Evolutionary conservation across 2,113 vertebrate species (phyloP), one percentile per base, ranked within the genome.

Genomic region (Oryzias woworae): DNA sequence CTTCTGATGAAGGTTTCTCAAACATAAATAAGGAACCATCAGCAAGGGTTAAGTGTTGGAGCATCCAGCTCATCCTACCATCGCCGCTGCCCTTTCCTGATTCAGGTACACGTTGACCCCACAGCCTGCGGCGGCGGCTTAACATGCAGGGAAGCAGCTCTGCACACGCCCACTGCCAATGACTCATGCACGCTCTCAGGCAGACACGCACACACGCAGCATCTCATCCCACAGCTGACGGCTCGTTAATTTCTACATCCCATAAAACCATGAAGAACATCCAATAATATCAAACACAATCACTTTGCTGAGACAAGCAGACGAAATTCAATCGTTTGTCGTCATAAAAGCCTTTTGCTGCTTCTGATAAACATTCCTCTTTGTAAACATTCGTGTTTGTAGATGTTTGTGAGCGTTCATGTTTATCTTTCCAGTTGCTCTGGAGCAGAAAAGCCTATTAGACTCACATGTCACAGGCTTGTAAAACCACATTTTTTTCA

Each of bases 241-340:
- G 83, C 84, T 87, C 77, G 62, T 88, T 83, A 77, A 86, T 86
- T 85, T 20, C 82, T 77, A 78, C 83, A 86, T 78, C 79, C 81
- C 65, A 78, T 86, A 71, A 83, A 86, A 66, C 77, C 66, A 64
- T 74, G 79, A 83, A 79, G 73, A 79, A 75, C 78, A 70, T 65
- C 50, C 78, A 77, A 86, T 80, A 83, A 81, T 85, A 87, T 69
- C 71, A n/a, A 82, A 75, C 78, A 84, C 78, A 81, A 82, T 75
- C 78, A 53, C 67, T 85, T 75, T 83, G 78, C 87, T 80, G 78
- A 86, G 78, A 62, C 56, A 65, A 65, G 77, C 69, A 76, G 73
- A 83, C 74, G 71, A 74, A 80, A 74, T 14, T 69, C 62, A 70
- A 71, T 55, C 61, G 66, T 81, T 81, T 62, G 81, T 87, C 75